Base-by-base conservation (phyloP, 2,888 invertebrate species). In the Coleophora deauratella region DNA sequence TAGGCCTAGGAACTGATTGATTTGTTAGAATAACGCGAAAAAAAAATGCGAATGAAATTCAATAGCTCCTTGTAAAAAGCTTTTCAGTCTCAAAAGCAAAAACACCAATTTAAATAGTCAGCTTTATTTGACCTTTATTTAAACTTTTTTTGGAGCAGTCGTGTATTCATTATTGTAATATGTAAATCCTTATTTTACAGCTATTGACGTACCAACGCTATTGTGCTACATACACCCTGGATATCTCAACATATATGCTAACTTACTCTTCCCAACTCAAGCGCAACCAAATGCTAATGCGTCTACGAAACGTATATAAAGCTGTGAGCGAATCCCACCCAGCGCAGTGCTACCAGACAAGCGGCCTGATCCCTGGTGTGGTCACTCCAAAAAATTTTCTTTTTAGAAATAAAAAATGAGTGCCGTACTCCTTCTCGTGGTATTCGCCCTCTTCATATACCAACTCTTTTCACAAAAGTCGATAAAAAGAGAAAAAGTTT, bases 401-500 rank as follows among this genome's bases (percentile, higher is more conserved):
- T 68, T 66, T 54, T 57, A 62, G 51, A 59, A 65, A 60, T 69
- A 59, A 60, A 78, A 74, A 72, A 81, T 82, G 82, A 80, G 81
- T 70, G 78, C 67, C 49, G 56, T 81, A 42, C 50, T 82, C n/a
- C 38, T 79, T 10, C 49, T 72, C 33, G 58, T 65, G 43, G 49
- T 70, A 36, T 49, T 69, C 37, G 55, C 66, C 39, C 51, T 75
- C 27, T 59, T 66, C 55, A 61, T 68, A 35, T 81, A 74, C 52
- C 78, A 72, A 64, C 50, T 71, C 42, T 71, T 73, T 46, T 60
- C 60, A 32, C 61, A 59, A 9, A 66, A 62, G 45, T 63, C 67
- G 33, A 53, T 71, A 0, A 52, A 55, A 40, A 61, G 51, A 49
- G 66, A 55, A 42, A 72, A 55, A 41, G 40, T 54, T 1, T 62